phyloP scores from a whole-genome alignment of 1,140 invertebrate species.

The Lutraria rhynchaena region DNA sequence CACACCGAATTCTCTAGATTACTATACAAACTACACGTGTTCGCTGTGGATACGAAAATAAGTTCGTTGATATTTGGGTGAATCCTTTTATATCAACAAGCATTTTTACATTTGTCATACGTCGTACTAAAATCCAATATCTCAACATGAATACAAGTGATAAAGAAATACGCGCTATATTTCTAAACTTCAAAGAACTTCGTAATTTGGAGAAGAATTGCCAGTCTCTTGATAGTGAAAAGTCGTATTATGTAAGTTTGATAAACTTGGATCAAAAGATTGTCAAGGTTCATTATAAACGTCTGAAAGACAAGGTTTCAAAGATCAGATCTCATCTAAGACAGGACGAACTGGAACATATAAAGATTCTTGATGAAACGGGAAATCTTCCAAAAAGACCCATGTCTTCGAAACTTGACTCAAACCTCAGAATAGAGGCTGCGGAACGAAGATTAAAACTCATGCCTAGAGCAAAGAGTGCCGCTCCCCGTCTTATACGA shows the following conservation, averaged over 20 bases:
- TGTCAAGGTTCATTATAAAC: constrained; percentile 37
- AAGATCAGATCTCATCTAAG: constrained; percentile 22
- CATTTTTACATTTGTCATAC: no score
- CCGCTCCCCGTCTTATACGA: constrained; percentile 1
- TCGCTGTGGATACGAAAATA: no score
- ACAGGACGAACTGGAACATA: neutral
- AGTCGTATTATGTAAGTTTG: constrained; percentile 27
- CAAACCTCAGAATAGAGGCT: constrained; percentile 2
- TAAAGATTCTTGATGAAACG: constrained; percentile 28
- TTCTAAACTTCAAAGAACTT: constrained; percentile 50
- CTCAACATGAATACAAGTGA: constrained; percentile 22
- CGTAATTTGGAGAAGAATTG: constrained; percentile 38
- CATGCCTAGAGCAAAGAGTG: constrained; percentile 39
- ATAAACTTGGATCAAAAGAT: constrained; percentile 45
- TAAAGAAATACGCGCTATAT: constrained; percentile 40
- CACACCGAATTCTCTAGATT: no score
- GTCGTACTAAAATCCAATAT: no score
- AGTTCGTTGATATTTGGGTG: no score
- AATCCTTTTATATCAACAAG: no score
- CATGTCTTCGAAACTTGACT: neutral
- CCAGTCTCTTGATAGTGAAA: constrained; percentile 23
- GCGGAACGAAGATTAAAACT: constrained; percentile 43
- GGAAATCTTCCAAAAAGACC: neutral
- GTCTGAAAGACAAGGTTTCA: constrained; percentile 30
- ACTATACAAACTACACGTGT: no score